Conservation (phyloP, 2,888 invertebrate species). For the Drosophila borealis region DNA sequence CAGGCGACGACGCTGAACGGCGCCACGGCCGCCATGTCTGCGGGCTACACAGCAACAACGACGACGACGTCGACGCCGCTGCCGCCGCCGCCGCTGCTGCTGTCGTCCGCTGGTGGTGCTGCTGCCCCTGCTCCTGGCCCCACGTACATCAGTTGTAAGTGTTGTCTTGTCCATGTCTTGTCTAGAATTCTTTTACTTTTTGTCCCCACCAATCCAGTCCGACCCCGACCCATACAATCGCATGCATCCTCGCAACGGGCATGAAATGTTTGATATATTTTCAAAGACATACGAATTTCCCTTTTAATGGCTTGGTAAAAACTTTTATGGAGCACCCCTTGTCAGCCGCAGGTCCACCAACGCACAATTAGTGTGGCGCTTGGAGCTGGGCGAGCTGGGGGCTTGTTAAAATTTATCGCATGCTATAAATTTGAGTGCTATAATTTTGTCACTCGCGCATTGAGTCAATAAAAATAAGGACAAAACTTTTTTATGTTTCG, state of each 20-base stretch:
- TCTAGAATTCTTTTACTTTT: conserved; percentile 20
- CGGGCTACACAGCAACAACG: conserved; percentile 11
- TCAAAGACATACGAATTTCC: conserved; percentile 18
- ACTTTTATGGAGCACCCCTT: conserved; percentile 41
- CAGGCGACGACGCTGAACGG: conserved; percentile 28
- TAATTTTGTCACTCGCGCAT: conserved; percentile 67
- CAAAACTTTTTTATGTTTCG: conserved; percentile 62
- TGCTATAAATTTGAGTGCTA: conserved; percentile 71
- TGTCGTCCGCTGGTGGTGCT: conserved; percentile 33
- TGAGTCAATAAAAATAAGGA: conserved; percentile 62
- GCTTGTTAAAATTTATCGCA: conserved; percentile 74
- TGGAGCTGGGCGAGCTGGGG: conserved; percentile 5
- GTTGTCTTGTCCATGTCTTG: conserved; percentile 53
- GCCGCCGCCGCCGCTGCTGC: conserved; percentile 34
- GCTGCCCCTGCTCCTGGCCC: conserved; percentile 36
- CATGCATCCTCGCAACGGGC: conserved; percentile 22
- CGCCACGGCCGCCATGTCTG: conserved; percentile 2
- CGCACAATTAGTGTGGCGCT: conserved; percentile 53
- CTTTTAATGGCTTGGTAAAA: conserved; percentile 49
- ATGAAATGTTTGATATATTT: conserved; percentile 26
- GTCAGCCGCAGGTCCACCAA: no score
- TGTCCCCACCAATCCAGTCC: conserved; percentile 1
- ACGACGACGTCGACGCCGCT: conserved; percentile 20
- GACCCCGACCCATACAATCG: conserved; percentile 3
- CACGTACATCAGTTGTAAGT: conserved; percentile 83